Conservation (phyloP, 1,140 invertebrate genomes). For the Metaphire vulgaris region DNA sequence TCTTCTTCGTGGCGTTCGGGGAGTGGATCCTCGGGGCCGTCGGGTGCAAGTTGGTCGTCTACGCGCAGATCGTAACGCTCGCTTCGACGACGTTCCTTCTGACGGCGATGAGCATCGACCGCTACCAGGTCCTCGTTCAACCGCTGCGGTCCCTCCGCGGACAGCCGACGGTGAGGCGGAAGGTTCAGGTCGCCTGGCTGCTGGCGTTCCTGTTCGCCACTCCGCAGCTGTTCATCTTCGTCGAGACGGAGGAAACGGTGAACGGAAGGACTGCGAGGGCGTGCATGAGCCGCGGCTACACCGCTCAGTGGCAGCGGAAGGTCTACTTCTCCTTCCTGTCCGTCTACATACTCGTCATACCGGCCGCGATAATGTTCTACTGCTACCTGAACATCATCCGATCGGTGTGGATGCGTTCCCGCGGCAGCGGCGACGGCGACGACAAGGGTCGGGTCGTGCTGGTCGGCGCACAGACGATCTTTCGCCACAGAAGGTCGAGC, state of each 20-base stretch:
- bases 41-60: constrained; percentile 44
- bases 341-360: constrained; percentile 40
- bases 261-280: constrained; percentile 18
- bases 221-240: constrained; percentile 54
- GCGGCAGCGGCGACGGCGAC: not conserved
- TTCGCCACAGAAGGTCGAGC: not conserved
- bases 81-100: constrained; percentile 52
- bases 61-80: constrained; percentile 50
- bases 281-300: constrained; percentile 33
- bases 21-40: constrained; percentile 49
- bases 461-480: not conserved
- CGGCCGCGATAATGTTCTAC: constrained; percentile 40
- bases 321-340: constrained; percentile 45
- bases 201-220: constrained; percentile 51
- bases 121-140: constrained; percentile 46
- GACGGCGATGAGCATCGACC: constrained; percentile 53
- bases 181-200: constrained; percentile 51
- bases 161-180: constrained; percentile 32
- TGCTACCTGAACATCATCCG: constrained; percentile 44
- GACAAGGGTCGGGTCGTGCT: not conserved
- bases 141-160: constrained; percentile 34
- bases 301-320: constrained; percentile 43
- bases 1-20: constrained; percentile 51
- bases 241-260: constrained; percentile 35
- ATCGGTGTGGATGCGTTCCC: constrained; percentile 37